phyloP scores from a whole-genome alignment of 2,888 invertebrate genomes.

The Nemotelus pantherinus region DNA sequence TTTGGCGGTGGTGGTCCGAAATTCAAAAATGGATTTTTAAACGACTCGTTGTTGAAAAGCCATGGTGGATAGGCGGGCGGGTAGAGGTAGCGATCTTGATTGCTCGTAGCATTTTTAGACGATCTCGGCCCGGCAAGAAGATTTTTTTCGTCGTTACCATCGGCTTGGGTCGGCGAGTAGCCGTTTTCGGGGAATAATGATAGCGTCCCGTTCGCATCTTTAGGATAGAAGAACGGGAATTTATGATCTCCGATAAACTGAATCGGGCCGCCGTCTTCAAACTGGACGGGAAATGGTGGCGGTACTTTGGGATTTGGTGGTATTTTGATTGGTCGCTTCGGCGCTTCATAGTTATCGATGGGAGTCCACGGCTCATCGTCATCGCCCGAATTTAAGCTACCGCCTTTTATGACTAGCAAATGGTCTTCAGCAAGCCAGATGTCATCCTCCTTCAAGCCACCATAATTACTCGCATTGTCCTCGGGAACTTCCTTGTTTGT shows the following conservation, averaged over 20 bases:
- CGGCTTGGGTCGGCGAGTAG: conserved; percentile 57
- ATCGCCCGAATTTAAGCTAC: conserved; percentile 68
- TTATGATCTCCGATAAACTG: conserved; percentile 84
- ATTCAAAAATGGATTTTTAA: conserved; percentile 56
- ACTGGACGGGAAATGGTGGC: conserved; percentile 93
- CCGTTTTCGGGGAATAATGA: conserved; percentile 69
- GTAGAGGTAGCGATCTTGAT: conserved; percentile 67
- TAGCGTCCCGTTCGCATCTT: conserved; percentile 74
- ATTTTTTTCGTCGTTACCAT: conserved; percentile 63
- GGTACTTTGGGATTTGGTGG: conserved; percentile 84
- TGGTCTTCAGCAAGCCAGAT: conserved; percentile 93
- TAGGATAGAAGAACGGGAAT: conserved; percentile 67
- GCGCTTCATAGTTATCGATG: conserved; percentile 85
- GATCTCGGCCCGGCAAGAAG: conserved; percentile 72
- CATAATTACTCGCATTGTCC: conserved; percentile 81
- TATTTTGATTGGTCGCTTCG: conserved; percentile 84
- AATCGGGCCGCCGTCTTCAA: conserved; percentile 85
- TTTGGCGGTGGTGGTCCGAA: conserved; percentile 57
- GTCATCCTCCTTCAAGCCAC: conserved; percentile 84
- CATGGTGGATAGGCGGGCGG: conserved; percentile 72
- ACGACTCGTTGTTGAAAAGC: conserved; percentile 60
- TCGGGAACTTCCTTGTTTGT: conserved; percentile 82
- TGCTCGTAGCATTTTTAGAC: conserved; percentile 58
- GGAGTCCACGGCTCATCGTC: conserved; percentile 76
- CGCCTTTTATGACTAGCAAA: conserved; percentile 83